These are phyloP conservation scores for Ostrea denselamellosa DNA, from an alignment of 1,140 invertebrate genomes.

Conservation along the genomic window DNA sequence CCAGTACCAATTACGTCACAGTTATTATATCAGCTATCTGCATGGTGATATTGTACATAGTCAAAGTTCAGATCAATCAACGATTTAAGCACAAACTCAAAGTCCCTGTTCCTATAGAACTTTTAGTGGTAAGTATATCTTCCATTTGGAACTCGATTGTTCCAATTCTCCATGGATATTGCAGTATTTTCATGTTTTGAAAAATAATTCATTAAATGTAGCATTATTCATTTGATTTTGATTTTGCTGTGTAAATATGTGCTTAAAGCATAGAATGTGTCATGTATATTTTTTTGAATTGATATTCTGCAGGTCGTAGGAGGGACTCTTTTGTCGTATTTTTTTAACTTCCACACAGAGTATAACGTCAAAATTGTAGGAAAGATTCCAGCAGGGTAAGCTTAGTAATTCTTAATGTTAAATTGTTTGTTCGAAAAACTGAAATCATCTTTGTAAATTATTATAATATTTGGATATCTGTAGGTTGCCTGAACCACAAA, in stretches of 20 bases:
- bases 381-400: constrained; percentile 64
- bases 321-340: constrained; percentile 74
- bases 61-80: constrained; percentile 83
- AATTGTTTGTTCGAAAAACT: neutral
- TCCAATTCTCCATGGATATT: neutral
- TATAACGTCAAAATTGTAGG: constrained; percentile 77
- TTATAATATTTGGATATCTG: neutral
- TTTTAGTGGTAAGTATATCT: constrained; percentile 69
- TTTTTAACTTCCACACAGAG: constrained; percentile 69
- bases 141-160: neutral
- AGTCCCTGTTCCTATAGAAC: constrained; percentile 72
- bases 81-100: constrained; percentile 78
- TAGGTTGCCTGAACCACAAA: constrained; percentile 65
- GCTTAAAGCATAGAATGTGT: neutral
- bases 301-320: constrained; percentile 71
- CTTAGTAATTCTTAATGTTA: neutral
- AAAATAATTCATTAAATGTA: too few species aligned
- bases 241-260: too few species aligned
- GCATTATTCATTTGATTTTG: too few species aligned
- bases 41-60: constrained; percentile 86
- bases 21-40: constrained; percentile 86
- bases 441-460: neutral
- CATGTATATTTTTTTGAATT: neutral
- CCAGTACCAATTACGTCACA: constrained; percentile 76
- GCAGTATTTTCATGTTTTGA: too few species aligned